These are phyloP conservation scores for Mythimna lalbum DNA, from an alignment of 2,888 invertebrate genomes.

Conservation along the genomic window DNA sequence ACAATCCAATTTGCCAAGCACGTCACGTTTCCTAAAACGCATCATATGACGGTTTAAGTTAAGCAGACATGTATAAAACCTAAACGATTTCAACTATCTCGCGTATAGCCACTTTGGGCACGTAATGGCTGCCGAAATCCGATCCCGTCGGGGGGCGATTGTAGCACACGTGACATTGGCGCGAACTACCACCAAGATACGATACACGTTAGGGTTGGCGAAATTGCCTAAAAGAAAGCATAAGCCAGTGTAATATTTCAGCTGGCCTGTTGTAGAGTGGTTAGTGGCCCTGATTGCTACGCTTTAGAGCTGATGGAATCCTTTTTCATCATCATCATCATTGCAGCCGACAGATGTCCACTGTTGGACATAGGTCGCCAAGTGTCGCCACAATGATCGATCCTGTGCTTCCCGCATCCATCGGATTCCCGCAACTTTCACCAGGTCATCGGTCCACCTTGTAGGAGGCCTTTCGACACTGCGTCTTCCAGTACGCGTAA, in stretches of 20 bases:
- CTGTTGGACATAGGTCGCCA: too few relatives aligned
- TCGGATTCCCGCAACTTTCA: too few relatives aligned
- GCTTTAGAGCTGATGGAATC: too few relatives aligned
- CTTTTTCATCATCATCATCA: too few relatives aligned
- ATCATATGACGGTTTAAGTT: conserved; percentile 60
- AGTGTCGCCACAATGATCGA: too few relatives aligned
- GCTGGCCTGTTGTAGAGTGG: too few relatives aligned
- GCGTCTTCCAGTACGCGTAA: too few relatives aligned
- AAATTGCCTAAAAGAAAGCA: not conserved
- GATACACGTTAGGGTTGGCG: conserved; percentile 59
- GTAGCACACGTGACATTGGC: conserved; percentile 68
- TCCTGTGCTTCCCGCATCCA: too few relatives aligned
- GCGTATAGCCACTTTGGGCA: conserved; percentile 64
- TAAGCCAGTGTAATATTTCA: not conserved
- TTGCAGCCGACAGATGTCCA: too few relatives aligned
- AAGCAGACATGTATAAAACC: conserved; percentile 61
- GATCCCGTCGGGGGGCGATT: conserved; percentile 66
- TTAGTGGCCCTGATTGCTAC: too few relatives aligned
- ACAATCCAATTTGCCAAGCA: conserved; percentile 37
- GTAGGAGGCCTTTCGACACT: too few relatives aligned
- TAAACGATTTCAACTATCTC: conserved; percentile 68
- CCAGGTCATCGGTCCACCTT: too few relatives aligned
- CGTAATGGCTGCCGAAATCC: conserved; percentile 70
- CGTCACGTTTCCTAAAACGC: conserved; percentile 56
- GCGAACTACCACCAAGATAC: conserved; percentile 62